phyloP scores from a whole-genome alignment of 2,888 invertebrate genomes.

The Pristionchus mayeri region DNA sequence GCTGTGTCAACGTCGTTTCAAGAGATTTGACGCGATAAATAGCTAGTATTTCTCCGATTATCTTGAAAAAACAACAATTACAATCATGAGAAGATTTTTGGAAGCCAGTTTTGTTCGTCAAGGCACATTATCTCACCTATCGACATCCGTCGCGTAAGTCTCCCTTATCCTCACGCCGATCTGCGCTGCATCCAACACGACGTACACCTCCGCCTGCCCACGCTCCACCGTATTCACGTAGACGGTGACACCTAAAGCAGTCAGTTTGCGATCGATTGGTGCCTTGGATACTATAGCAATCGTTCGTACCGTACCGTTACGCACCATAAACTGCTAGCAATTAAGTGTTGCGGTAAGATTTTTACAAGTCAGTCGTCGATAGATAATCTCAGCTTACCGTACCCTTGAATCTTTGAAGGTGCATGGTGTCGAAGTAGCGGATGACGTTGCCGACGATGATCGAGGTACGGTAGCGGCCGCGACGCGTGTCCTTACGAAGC shows the following conservation, averaged over 20 bases:
- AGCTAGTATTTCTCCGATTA: too few relatives aligned
- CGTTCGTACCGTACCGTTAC: too few relatives aligned
- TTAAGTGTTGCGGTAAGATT: not conserved
- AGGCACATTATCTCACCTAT: conserved; percentile 56
- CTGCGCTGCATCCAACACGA: conserved; percentile 70
- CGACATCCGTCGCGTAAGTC: conserved; percentile 68
- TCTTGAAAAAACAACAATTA: too few relatives aligned
- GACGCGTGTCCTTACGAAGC: conserved; percentile 71
- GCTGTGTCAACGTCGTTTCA: too few relatives aligned
- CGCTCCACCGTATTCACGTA: conserved; percentile 72
- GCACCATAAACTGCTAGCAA: not conserved
- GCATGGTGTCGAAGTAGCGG: conserved; percentile 73
- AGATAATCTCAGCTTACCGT: not conserved
- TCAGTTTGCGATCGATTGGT: too few relatives aligned
- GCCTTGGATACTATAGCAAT: too few relatives aligned
- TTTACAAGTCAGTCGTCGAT: not conserved
- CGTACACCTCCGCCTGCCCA: conserved; percentile 72
- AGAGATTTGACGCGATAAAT: too few relatives aligned
- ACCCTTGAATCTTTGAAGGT: conserved; percentile 70
- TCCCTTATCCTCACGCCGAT: conserved; percentile 65
- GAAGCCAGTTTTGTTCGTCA: too few relatives aligned
- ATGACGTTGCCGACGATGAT: conserved; percentile 71
- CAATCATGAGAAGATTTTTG: too few relatives aligned
- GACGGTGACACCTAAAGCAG: conserved; percentile 68
- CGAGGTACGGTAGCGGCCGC: conserved; percentile 71